A percentile compares a stretch with the other conserved stretches of the same genome.
phyloP scores from a whole-genome alignment of 1,140 invertebrate genomes.

The Centruroides vittatus region DNA sequence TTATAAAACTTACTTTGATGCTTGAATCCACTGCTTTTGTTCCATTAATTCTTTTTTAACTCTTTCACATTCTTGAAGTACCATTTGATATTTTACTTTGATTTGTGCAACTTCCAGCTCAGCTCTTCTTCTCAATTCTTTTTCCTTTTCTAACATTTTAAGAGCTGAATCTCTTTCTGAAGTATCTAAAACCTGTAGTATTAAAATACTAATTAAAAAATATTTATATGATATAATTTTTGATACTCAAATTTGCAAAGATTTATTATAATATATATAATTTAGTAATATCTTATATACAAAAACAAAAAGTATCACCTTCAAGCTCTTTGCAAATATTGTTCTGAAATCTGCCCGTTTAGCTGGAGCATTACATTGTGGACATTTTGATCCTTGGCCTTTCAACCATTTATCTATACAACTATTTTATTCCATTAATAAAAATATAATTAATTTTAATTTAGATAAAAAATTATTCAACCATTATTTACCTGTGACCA shows the following conservation, averaged over 20 bases:
- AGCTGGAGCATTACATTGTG: constrained; percentile 72
- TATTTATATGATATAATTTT: background rate
- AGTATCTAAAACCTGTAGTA: constrained; percentile 42
- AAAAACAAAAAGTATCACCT: constrained; percentile 18
- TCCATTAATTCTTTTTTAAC: constrained; percentile 27
- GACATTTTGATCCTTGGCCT: constrained; percentile 43
- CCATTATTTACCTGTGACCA: constrained; percentile 33
- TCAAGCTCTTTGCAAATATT: constrained; percentile 48
- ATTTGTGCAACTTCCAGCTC: constrained; percentile 38
- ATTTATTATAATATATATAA: too few relatives aligned
- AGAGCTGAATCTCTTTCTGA: constrained; percentile 42
- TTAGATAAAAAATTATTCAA: too few relatives aligned
- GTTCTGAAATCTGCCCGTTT: constrained; percentile 52
- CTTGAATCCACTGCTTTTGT: constrained; percentile 19
- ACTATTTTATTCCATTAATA: constrained; percentile 26
- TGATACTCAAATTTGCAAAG: background rate
- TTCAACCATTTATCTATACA: constrained; percentile 71
- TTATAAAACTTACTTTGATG: constrained; percentile 2
- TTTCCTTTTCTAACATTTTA: constrained; percentile 36
- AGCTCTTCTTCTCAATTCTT: constrained; percentile 26
- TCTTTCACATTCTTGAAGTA: constrained; percentile 21
- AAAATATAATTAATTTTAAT: too few relatives aligned
- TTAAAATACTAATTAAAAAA: constrained; percentile 20
- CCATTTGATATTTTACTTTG: constrained; percentile 23
- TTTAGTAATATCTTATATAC: too few relatives aligned